phyloP scores from a whole-genome alignment of 2,797 vertebrate genomes.

The Anguilla obscura region DNA sequence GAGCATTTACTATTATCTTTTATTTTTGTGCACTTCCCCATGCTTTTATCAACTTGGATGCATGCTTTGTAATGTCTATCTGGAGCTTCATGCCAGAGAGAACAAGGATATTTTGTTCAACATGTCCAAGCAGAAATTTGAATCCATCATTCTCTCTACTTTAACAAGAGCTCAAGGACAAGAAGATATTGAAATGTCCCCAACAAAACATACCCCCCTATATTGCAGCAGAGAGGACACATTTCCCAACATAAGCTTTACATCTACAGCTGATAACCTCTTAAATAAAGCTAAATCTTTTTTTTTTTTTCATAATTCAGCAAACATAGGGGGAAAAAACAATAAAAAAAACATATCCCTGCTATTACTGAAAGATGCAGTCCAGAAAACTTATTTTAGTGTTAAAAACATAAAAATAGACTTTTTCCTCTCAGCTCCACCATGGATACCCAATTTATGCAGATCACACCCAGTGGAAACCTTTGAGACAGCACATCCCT shows the following conservation, averaged over 20 bases:
- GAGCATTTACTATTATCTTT: no score
- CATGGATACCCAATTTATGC: neutral
- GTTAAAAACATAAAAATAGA: neutral
- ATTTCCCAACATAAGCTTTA: neutral
- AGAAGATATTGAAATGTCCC: neutral
- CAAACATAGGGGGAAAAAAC: neutral
- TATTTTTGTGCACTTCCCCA: no score
- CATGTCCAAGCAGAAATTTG: no score
- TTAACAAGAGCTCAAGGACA: no score
- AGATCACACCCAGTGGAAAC: neutral
- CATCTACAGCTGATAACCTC: neutral
- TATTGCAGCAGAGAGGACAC: neutral
- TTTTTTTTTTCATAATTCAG: neutral
- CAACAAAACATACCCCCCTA: neutral
- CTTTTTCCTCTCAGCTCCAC: neutral
- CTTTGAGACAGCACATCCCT: neutral
- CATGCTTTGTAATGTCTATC: no score
- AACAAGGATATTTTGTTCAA: neutral
- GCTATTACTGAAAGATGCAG: neutral
- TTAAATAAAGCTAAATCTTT: neutral
- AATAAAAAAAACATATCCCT: neutral
- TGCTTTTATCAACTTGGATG: no score
- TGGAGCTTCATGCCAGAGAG: neutral
- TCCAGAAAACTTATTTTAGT: neutral
- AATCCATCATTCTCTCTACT: neutral